Base-by-base conservation (phyloP, 2,113 vertebrate species). In the Takifugu flavidus region DNA sequence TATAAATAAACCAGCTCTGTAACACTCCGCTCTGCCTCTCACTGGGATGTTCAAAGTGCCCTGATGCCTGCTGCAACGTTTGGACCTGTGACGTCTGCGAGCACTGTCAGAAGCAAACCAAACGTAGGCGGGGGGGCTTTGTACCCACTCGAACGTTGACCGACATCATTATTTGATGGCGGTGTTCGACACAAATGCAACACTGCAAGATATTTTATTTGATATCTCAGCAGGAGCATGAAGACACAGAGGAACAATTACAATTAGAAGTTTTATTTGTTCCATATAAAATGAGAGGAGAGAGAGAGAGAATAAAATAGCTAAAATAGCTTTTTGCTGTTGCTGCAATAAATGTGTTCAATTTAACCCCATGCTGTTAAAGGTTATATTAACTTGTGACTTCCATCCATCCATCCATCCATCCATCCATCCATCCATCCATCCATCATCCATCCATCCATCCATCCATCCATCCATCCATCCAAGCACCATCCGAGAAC, bases 1-100 rank as follows among this genome's bases (percentile, higher is more conserved):
- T 56, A 59, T 67, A 54, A 75, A 75, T 62, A 57, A 78, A 72
- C 4, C 13, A 27, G 7, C 55, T 15, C 5, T 49, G 26, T 65
- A 57, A 50, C 58, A 42, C 31, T 2, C 8, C 46, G 45, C 26
- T 46, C 28, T 31, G 69, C 46, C 53, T 56, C 59, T 56, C 25
- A 3, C 59, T 10, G 45, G 43, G 56, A 52, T 46, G 51, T 62
- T 64, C 55, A 56, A 59, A 69, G 39, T 14, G 65, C 46, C 26
- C 25, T 34, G 62, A 52, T 51, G 63, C 25, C 47, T 14, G 5
- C 15, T 29, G 67, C 61, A 39, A 7, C 34, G 34, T 11, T 20
- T 7, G 54, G 34, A 75, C 65, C 63, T 56, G 55, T 4, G 27
- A 47, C 20, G 27, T 71, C 66, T 5, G 43, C 60, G 26, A 59